Evolutionary conservation across 2,113 vertebrate genomes (phyloP).

Genomic region (Chlorodrepanis virens): DNA sequence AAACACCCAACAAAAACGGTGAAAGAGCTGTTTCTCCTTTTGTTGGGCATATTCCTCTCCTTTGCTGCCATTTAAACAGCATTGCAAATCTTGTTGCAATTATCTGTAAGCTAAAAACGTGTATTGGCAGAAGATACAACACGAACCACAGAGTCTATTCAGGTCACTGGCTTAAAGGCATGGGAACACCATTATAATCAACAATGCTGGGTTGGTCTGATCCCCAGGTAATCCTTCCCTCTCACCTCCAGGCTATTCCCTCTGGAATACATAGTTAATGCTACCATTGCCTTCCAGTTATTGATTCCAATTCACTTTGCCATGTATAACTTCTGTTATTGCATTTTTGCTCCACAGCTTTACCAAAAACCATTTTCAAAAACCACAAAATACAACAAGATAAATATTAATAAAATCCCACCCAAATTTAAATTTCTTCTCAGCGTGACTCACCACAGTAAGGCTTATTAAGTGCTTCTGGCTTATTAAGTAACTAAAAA

Average conservation of each 20-base stretch:
- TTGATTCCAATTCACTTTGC: neutral
- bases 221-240: neutral
- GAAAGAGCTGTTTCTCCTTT: neutral
- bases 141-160: neutral
- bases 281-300: neutral
- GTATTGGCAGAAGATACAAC: neutral
- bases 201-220: neutral
- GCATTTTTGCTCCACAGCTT: neutral
- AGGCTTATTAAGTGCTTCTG: neutral
- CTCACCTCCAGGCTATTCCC: neutral
- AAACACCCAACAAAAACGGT: neutral
- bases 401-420: neutral
- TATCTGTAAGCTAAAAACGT: neutral
- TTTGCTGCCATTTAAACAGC: neutral
- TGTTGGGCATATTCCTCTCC: neutral
- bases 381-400: neutral
- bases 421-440: neutral
- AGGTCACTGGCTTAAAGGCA: neutral
- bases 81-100: neutral
- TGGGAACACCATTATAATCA: neutral
- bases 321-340: neutral
- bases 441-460: neutral
- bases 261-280: neutral
- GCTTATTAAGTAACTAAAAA: neutral
- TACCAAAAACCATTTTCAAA: neutral